Conservation (phyloP, 2,113 vertebrate species). For the Tautogolabrus adspersus region DNA sequence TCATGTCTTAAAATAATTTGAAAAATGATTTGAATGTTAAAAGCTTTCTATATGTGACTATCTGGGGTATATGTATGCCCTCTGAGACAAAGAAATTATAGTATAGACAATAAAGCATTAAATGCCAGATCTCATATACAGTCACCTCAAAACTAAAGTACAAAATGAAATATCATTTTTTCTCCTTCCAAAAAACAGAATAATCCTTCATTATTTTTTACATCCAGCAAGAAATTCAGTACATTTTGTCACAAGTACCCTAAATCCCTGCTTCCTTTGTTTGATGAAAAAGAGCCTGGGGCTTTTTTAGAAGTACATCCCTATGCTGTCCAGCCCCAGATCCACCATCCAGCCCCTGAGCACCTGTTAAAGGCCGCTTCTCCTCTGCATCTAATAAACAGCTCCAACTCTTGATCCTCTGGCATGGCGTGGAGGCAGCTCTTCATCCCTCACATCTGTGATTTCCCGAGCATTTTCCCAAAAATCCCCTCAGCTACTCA, state of each 20-base stretch:
- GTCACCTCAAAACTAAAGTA: too few relatives aligned
- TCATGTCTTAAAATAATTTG: too few relatives aligned
- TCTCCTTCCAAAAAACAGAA: background rate
- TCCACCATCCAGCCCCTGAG: constrained; percentile 47
- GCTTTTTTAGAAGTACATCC: constrained; percentile 60
- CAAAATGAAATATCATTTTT: too few relatives aligned
- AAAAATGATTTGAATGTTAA: too few relatives aligned
- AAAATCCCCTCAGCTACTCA: constrained; percentile 72
- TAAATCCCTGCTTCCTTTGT: constrained; percentile 70
- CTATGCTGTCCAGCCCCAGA: constrained; percentile 42
- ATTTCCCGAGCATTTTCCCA: constrained; percentile 59
- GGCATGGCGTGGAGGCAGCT: constrained; percentile 47
- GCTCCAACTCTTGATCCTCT: constrained; percentile 58
- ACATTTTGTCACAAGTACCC: constrained; percentile 44
- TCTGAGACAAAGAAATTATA: too few relatives aligned
- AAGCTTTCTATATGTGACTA: too few relatives aligned
- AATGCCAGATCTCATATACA: too few relatives aligned
- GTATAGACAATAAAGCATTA: too few relatives aligned
- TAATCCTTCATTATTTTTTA: constrained; percentile 51
- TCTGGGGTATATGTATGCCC: too few relatives aligned
- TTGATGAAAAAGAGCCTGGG: constrained; percentile 65
- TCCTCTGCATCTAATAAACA: constrained; percentile 70
- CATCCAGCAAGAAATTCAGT: constrained; percentile 28
- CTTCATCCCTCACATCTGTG: constrained; percentile 78
- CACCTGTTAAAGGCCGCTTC: constrained; percentile 77